phyloP scores from a whole-genome alignment of 1,140 invertebrate genomes.

The Oryctes rhinoceros region DNA sequence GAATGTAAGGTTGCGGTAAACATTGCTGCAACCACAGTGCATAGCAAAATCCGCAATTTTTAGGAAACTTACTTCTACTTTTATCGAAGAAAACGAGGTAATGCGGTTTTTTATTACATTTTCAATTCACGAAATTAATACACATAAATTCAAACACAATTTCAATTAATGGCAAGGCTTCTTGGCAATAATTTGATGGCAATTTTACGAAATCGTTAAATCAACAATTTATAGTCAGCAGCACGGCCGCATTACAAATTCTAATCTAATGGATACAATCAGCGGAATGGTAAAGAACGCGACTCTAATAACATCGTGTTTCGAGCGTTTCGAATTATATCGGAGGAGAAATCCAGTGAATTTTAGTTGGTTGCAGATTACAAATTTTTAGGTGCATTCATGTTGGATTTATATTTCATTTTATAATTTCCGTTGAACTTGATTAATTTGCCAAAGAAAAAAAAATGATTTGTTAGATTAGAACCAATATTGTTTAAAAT shows the following conservation, averaged over 20 bases:
- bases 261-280: neutral
- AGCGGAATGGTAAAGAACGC: neutral
- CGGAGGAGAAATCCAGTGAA: neutral
- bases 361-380: neutral
- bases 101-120: neutral
- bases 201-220: neutral
- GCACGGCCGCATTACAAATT: neutral
- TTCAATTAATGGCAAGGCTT: neutral
- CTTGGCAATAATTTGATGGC: slow-evolving; percentile 7
- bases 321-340: neutral
- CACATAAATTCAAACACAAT: neutral
- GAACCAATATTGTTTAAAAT: too few species aligned
- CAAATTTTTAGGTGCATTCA: too few species aligned
- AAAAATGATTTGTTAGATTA: too few species aligned
- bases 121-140: neutral
- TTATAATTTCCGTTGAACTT: too few species aligned
- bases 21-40: neutral
- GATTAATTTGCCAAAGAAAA: too few species aligned
- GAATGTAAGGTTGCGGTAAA: neutral
- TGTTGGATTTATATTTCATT: too few species aligned
- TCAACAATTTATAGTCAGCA: neutral
- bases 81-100: neutral
- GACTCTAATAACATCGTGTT: neutral
- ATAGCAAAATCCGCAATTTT: neutral
- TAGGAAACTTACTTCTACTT: neutral